These are phyloP conservation scores for Oreohelix idahoensis DNA, from an alignment of 1,140 invertebrate genomes.

Conservation along the genomic window DNA sequence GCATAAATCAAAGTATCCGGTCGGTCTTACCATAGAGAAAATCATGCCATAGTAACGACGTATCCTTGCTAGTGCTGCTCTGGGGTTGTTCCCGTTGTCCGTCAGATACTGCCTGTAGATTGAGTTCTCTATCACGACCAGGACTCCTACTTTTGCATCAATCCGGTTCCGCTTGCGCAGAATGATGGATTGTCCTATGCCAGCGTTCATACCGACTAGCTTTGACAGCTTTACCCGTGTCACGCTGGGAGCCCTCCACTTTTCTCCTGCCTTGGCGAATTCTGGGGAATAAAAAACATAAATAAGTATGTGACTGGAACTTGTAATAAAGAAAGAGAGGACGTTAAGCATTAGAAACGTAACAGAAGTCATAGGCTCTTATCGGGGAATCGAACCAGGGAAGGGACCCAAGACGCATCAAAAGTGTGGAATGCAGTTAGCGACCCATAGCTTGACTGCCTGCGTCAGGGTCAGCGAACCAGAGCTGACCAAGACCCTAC, in stretches of 20 bases:
- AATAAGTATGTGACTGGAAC: too few relatives aligned
- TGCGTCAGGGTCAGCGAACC: too few relatives aligned
- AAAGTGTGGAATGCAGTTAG: too few relatives aligned
- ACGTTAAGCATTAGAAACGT: too few relatives aligned
- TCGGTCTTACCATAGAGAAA: conserved; percentile 50
- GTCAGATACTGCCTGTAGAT: conserved; percentile 47
- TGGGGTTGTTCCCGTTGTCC: conserved; percentile 34
- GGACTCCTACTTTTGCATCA: conserved; percentile 43
- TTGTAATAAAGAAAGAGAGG: too few relatives aligned
- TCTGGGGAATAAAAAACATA: too few relatives aligned
- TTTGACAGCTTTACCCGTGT: not conserved
- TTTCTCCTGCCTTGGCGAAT: not conserved
- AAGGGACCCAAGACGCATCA: too few relatives aligned
- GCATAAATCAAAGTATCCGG: too few relatives aligned
- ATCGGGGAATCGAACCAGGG: too few relatives aligned
- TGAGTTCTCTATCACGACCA: conserved; percentile 51
- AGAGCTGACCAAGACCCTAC: too few relatives aligned
- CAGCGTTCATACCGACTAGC: not conserved
- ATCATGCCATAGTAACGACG: conserved; percentile 50
- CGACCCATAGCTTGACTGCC: too few relatives aligned
- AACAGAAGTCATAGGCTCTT: too few relatives aligned
- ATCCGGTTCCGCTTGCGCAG: conserved; percentile 8
- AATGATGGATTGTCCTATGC: not conserved
- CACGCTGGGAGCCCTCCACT: not conserved
- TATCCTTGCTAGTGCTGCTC: conserved; percentile 46